Evolutionary conservation across 2,888 invertebrate species (phyloP).

Genomic region (Mimas tiliae): DNA sequence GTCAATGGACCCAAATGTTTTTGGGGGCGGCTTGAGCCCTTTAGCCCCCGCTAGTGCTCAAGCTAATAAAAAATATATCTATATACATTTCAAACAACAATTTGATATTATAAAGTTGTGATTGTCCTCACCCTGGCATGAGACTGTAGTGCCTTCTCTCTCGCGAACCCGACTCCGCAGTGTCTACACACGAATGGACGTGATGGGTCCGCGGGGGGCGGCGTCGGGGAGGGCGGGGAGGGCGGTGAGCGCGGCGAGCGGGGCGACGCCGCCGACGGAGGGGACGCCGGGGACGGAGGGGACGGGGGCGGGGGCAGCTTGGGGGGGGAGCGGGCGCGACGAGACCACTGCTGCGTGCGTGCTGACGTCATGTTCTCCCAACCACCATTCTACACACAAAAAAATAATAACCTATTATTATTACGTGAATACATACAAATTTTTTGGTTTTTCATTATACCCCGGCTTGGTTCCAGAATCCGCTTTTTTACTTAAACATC

Average conservation of each 20-base stretch:
- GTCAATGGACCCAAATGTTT: no score
- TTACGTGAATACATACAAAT: no score
- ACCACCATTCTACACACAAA: constrained; percentile 59
- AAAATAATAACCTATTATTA: neutral
- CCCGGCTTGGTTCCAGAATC: no score
- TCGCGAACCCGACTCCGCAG: constrained; percentile 88
- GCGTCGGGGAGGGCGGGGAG: constrained; percentile 55
- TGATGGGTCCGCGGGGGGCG: constrained; percentile 84
- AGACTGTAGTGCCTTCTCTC: constrained; percentile 92
- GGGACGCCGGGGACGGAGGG: constrained; percentile 50
- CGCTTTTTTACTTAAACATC: no score
- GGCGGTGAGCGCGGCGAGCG: constrained; percentile 47
- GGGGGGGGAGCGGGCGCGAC: constrained; percentile 54
- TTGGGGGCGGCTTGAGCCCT: no score
- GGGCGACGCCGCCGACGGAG: constrained; percentile 47
- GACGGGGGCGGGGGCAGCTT: constrained; percentile 63
- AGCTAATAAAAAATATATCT: no score
- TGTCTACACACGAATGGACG: constrained; percentile 92
- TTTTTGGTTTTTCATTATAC: no score
- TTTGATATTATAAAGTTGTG: no score
- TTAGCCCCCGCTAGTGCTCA: no score
- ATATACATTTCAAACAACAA: neutral
- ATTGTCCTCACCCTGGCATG: constrained; percentile 85
- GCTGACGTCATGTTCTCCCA: constrained; percentile 83
- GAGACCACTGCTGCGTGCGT: constrained; percentile 81